Base-by-base conservation (phyloP, 2,888 invertebrate genomes). In the Flexamia atlantica region DNA sequence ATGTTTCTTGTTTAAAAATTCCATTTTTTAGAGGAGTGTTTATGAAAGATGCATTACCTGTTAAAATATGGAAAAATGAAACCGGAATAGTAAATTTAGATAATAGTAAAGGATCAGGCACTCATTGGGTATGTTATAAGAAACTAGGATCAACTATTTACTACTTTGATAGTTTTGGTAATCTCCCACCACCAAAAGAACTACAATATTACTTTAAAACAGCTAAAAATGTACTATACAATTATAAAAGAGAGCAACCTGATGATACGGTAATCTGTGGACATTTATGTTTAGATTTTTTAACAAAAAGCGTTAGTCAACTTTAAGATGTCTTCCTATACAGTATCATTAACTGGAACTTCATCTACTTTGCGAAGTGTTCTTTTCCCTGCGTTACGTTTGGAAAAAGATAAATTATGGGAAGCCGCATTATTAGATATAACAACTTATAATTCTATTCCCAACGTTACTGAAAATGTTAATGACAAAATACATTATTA, bases 321-420 rank as follows among this genome's bases (percentile, higher is more conserved):
- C 25, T 40, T 64, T 60, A 81, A 64, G 57, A 81, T 81, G 81
- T 81, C 81, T 4, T 81, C 81, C 17, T 81, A 64, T 32, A 81
- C 64, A 36, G 81, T 81, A 2, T 60, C 40, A 14, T 25, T 81
- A 7, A 81, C 12, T 7, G 68, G 68, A 9, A 68, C 3, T 4
- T 20, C 17, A 14, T 68, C 30, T 9, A 68, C 32, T 32, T n/a
- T 68, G 68, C 7, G n/a, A 2, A 32, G 68, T 68, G 14, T n/a
- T 14, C n/a, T 68, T 14, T 68, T 68, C 30, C 68, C 68, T 7
- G 40, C 64, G 9, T 14, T 68, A 14, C 30, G 32, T 32, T 32
- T 68, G 17, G 0, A 28, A 7, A 30, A 30, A 30, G 30, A 12
- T 3, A 32, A 14, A 32, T 17, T 20, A 30, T 68, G 30, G 68